phyloP scores from a whole-genome alignment of 2,888 invertebrate species.

The Acronicta psi region DNA sequence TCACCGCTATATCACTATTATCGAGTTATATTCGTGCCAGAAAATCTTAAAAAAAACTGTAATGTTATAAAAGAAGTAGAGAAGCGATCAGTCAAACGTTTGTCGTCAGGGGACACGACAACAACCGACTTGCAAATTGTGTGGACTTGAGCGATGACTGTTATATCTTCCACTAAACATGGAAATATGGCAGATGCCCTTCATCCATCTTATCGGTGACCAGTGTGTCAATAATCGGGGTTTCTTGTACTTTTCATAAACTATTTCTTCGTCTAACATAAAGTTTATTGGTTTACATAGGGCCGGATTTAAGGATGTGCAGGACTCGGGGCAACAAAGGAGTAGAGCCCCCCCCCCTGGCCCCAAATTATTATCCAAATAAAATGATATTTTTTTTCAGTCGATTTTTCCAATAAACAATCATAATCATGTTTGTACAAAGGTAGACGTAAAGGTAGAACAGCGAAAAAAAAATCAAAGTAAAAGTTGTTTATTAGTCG shows the following conservation, averaged over 20 bases:
- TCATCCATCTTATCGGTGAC: slow-evolving; percentile 62
- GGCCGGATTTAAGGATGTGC: too few species aligned
- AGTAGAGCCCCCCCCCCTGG: too few species aligned
- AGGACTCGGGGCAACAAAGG: too few species aligned
- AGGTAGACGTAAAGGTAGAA: too few species aligned
- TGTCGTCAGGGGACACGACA: slow-evolving; percentile 44
- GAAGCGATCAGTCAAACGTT: slow-evolving; percentile 55
- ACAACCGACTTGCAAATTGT: slow-evolving; percentile 64
- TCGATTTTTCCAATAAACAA: too few species aligned
- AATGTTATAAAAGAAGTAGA: slow-evolving; percentile 24
- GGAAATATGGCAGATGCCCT: slow-evolving; percentile 49
- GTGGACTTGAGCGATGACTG: slow-evolving; percentile 62
- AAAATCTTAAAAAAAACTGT: slow-evolving; percentile 22
- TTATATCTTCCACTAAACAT: slow-evolving; percentile 51
- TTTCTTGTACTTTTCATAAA: slow-evolving; percentile 3
- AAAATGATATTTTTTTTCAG: too few species aligned
- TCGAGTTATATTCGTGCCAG: neutral
- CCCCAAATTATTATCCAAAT: too few species aligned
- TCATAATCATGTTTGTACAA: too few species aligned
- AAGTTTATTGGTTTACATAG: too few species aligned
- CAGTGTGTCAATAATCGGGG: slow-evolving; percentile 30
- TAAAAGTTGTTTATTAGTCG: too few species aligned
- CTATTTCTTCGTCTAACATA: too few species aligned
- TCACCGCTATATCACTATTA: neutral
- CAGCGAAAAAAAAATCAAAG: too few species aligned